A percentile compares a stretch with the other conserved stretches of the same genome.
phyloP scores from a whole-genome alignment of 2,888 invertebrate genomes.

The Erebia aethiops region DNA sequence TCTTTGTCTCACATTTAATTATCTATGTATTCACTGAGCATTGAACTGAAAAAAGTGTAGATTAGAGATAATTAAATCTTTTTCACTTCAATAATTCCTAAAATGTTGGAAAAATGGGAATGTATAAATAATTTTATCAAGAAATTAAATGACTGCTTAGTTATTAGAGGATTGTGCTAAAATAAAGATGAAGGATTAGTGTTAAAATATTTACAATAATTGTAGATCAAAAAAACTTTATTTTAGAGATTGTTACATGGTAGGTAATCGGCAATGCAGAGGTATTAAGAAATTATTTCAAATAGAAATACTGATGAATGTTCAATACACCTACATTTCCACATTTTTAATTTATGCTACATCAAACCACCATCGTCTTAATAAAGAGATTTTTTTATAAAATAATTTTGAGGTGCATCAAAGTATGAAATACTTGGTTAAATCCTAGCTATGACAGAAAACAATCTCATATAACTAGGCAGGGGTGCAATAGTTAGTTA shows the following conservation, averaged over 20 bases:
- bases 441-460: slow-evolving; percentile 59
- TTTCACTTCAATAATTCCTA: not conserved
- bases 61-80: no score
- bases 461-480: slow-evolving; percentile 62
- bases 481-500: slow-evolving; percentile 63
- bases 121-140: not conserved
- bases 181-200: slow-evolving; percentile 13
- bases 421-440: slow-evolving; percentile 59
- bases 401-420: slow-evolving; percentile 64
- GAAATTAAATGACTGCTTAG: not conserved
- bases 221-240: slow-evolving; percentile 83
- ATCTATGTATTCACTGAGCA: no score
- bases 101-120: not conserved
- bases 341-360: slow-evolving; percentile 74
- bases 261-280: slow-evolving; percentile 80
- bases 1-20: no score
- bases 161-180: not conserved
- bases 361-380: slow-evolving; percentile 67
- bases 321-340: slow-evolving; percentile 77
- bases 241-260: slow-evolving; percentile 82
- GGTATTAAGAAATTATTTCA: slow-evolving; percentile 76
- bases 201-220: slow-evolving; percentile 24
- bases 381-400: slow-evolving; percentile 66
- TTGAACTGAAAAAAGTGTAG: no score
- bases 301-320: slow-evolving; percentile 77